A percentile compares a stretch with the other conserved stretches of the same genome.
phyloP scores from a whole-genome alignment of 2,113 vertebrate species.

The Naja naja region DNA sequence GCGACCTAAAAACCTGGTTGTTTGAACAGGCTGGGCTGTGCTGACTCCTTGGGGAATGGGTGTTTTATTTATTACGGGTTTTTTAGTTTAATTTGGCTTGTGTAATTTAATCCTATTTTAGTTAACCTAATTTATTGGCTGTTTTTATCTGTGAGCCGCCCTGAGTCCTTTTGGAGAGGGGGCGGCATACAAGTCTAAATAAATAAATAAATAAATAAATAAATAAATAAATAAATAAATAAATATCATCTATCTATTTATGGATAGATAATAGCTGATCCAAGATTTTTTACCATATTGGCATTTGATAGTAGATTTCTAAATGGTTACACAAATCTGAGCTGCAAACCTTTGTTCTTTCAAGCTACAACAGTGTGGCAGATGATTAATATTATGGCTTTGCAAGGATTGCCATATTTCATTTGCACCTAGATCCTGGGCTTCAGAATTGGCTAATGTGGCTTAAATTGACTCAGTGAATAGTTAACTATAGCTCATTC shows the following conservation, averaged over 20 bases:
- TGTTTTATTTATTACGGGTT: too few species aligned
- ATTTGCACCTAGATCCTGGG: not conserved
- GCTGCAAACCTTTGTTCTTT: not conserved
- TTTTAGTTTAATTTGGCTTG: too few species aligned
- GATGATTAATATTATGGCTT: not conserved
- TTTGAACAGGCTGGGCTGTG: too few species aligned
- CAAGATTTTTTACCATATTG: not conserved
- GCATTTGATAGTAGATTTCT: not conserved
- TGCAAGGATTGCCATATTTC: not conserved
- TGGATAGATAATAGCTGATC: not conserved
- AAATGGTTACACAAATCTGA: not conserved
- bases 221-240: too few species aligned
- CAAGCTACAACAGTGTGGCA: not conserved
- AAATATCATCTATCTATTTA: not conserved
- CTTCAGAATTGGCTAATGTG: not conserved
- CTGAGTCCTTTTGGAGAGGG: too few species aligned
- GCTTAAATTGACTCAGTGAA: not conserved
- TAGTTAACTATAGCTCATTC: not conserved
- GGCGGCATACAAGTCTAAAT: too few species aligned
- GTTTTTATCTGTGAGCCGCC: too few species aligned
- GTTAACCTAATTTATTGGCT: too few species aligned
- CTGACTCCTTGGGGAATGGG: too few species aligned
- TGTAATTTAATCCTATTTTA: too few species aligned
- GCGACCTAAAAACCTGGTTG: too few species aligned
- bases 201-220: too few species aligned